These are phyloP conservation scores for Vanessa tameamea DNA, from an alignment of 1,140 invertebrate genomes.

Conservation along the genomic window DNA sequence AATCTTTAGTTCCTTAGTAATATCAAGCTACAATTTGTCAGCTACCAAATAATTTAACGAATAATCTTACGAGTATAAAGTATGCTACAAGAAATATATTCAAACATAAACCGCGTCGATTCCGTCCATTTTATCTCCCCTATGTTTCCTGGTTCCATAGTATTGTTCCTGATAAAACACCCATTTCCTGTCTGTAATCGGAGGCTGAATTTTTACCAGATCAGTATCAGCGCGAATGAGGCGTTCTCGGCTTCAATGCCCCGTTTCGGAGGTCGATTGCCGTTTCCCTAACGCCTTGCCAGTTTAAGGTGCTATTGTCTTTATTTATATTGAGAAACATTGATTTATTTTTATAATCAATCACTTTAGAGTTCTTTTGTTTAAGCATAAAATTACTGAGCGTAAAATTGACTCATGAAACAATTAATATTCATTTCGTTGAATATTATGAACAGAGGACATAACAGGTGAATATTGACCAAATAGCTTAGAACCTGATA, in stretches of 20 bases:
- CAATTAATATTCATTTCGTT: too few relatives aligned
- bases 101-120: not conserved
- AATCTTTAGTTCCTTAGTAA: too few relatives aligned
- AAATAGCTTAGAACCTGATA: too few relatives aligned
- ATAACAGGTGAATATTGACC: too few relatives aligned
- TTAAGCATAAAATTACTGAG: not conserved
- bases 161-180: constrained; percentile 61
- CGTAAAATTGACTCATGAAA: too few relatives aligned
- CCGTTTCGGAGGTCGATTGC: constrained; percentile 43
- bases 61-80: not conserved
- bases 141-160: constrained; percentile 37
- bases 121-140: constrained; percentile 24
- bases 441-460: too few relatives aligned
- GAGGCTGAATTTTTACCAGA: constrained; percentile 63
- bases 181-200: constrained; percentile 65
- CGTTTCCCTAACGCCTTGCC: constrained; percentile 25
- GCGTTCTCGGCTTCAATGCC: constrained; percentile 41
- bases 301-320: constrained; percentile 32
- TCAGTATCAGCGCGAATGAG: constrained; percentile 54
- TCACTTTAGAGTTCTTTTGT: not conserved
- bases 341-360: constrained; percentile 15
- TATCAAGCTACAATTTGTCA: too few relatives aligned
- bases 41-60: not conserved
- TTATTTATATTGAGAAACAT: constrained; percentile 31
- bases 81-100: not conserved